Evolutionary conservation across 2,797 vertebrate species (phyloP), one percentile per base, ranked within the genome.

Genomic region (Paratrypauchen microcephalus): DNA sequence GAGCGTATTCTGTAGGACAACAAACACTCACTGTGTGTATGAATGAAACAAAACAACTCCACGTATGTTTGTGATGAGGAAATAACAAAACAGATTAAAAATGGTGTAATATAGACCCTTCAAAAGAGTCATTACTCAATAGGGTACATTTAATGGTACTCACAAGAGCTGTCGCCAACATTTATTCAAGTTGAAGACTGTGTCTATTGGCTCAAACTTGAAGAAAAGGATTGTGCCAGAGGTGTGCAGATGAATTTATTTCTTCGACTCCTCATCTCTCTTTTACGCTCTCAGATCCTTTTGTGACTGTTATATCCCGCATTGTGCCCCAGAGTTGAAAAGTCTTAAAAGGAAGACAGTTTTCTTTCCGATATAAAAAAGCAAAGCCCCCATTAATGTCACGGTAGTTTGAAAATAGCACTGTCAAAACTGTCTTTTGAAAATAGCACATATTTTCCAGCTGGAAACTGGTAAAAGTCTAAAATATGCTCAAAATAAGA

Each of bases 281-380:
- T 28, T 58, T 58, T 26, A 58, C 56, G 11, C 56, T 2, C 24
- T 32, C 28, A 36, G 28, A 60, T 60, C 58, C 58, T 60, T 60
- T 60, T 60, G 58, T 36, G 30, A 60, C 58, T 4, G 18, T 11
- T 36, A 60, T 32, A 36, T 13, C 56, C 58, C n/a, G 16, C 18
- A 60, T 60, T 60, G 58, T 60, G 58, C 30, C 28, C 58, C 58
- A 36, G 58, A 32, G 21, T 60, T 32, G 28, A 36, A 60, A 36
- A 60, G 58, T 60, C 58, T 60, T 36, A 60, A 60, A 19, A 32
- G 58, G 58, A 60, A 60, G 58, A 60, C 58, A 36, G 28, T 60
- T 60, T 56, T 60, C 30, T 19, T 32, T 60, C 58, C 28, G n/a
- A n/a, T 36, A 60, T 60, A 60, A 60, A 60, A 59, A 18, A 60